Evolutionary conservation across 2,888 invertebrate species (phyloP), one percentile per base, ranked within the genome.

Genomic region (Lutraria lutraria): DNA sequence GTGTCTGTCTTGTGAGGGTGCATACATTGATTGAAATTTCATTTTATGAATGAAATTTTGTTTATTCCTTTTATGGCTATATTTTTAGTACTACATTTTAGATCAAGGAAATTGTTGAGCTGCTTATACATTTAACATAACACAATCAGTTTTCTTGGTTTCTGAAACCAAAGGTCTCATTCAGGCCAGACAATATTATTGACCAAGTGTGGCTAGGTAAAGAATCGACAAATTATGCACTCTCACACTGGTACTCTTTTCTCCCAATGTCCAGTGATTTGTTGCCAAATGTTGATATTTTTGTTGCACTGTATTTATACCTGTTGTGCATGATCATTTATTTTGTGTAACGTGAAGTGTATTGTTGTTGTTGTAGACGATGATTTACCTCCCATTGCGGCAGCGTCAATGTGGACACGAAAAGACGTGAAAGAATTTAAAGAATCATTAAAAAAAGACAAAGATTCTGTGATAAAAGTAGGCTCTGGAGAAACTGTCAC

Each of bases 401-500:
- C 97, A 4, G 98, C 99, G 0, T 98, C 98, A 91, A 99, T 99
- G 98, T 99, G 99, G 99, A 99, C 99, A 0, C 97, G 98, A 63
- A 97, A 98, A 95, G 99, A 99, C 93, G 98, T 99, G 60, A 97
- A 97, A 68, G 98, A 98, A 95, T 99, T 99, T 97, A 99, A 99
- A 97, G 98, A 98, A 91, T 98, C 98, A 0, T 98, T 99, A 16
- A 97, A 97, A 76, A 98, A 98, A 92, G 96, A 96, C 94, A 98
- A 98, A n/a, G 99, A 99, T 96, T 98, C 99, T 21, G 98, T 98
- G 52, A 98, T 99, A 91, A 98, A 98, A 95, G 98, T 99, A 85
- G 99, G 99, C 0, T 99, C 99, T 96, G 99, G 99, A 0, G 99
- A 99, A 97, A 99, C 99, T 0, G 98, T 99, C 54, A 99, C 99